Evolutionary conservation across 2,113 vertebrate species (phyloP).

Genomic region (Gallinago media): DNA sequence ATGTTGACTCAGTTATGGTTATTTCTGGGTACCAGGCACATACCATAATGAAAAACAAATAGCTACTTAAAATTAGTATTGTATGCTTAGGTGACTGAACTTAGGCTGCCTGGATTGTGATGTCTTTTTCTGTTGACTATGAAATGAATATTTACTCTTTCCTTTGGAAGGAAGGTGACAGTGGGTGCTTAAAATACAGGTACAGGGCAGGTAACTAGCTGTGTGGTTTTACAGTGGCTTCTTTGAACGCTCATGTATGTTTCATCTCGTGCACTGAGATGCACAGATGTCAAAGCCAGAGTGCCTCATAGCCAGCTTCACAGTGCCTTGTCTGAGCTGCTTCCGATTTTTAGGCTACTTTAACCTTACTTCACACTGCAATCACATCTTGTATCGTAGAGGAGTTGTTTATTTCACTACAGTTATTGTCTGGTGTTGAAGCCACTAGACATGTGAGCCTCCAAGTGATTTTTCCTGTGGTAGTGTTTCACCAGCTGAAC

Average conservation of each 20-base stretch:
- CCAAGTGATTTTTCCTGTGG: background rate
- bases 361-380: background rate
- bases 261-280: background rate
- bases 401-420: background rate
- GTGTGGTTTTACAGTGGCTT: background rate
- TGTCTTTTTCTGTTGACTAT: background rate
- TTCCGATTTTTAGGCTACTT: background rate
- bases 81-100: background rate
- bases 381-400: background rate
- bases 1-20: background rate
- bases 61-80: background rate
- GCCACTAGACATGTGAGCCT: background rate
- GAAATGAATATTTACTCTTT: background rate
- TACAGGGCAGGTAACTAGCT: background rate
- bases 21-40: background rate
- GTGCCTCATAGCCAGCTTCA: background rate
- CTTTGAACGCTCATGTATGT: fast-evolving
- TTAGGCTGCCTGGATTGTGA: background rate
- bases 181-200: background rate
- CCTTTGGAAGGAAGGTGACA: background rate
- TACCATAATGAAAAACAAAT: background rate
- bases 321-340: background rate
- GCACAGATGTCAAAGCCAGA: background rate
- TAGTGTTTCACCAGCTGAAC: background rate
- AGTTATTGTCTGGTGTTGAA: background rate